Percentiles rank a stretch among this genome's conserved stretches.
These are phyloP conservation scores for Brachyhypopomus occidentalis DNA, from an alignment of 2,113 vertebrate genomes.

Conservation along the genomic window DNA sequence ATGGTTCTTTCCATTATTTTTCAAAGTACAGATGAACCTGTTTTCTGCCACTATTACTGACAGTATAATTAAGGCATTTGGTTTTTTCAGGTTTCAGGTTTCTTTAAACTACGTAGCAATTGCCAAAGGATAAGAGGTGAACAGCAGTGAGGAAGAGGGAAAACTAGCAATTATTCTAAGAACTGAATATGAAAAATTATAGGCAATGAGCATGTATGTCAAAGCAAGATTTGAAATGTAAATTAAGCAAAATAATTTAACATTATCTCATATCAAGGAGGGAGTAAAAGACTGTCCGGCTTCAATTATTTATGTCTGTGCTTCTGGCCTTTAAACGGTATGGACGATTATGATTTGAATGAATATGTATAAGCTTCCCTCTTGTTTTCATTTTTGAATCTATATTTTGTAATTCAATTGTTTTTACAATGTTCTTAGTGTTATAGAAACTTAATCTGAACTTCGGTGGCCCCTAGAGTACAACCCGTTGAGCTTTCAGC, in stretches of 20 bases:
- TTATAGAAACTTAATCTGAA: neutral
- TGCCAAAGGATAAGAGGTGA: neutral
- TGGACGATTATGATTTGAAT: constrained; percentile 15
- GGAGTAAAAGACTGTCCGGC: constrained; percentile 8
- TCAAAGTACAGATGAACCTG: constrained; percentile 29
- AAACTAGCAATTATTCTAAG: too few relatives aligned
- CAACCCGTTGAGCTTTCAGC: constrained; percentile 53
- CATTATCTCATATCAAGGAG: neutral
- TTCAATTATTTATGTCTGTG: constrained; percentile 32
- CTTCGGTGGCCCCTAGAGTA: neutral
- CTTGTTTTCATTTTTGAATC: neutral
- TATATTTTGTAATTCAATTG: neutral
- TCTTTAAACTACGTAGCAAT: neutral
- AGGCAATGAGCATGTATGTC: neutral
- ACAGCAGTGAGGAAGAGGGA: neutral
- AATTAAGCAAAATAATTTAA: constrained; percentile 32
- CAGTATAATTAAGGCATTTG: constrained; percentile 19
- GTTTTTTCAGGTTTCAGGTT: neutral
- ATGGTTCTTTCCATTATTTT: constrained; percentile 36
- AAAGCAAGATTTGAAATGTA: constrained; percentile 8
- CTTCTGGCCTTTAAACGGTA: constrained; percentile 12
- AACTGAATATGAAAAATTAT: neutral
- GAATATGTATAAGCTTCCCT: constrained; percentile 21
- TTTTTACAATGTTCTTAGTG: neutral
- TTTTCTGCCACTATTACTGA: constrained; percentile 26